A percentile compares a stretch with the other conserved stretches of the same genome.
Evolutionary conservation across 2,888 invertebrate species (phyloP).

Genomic region (Ormyrus nitidulus): DNA sequence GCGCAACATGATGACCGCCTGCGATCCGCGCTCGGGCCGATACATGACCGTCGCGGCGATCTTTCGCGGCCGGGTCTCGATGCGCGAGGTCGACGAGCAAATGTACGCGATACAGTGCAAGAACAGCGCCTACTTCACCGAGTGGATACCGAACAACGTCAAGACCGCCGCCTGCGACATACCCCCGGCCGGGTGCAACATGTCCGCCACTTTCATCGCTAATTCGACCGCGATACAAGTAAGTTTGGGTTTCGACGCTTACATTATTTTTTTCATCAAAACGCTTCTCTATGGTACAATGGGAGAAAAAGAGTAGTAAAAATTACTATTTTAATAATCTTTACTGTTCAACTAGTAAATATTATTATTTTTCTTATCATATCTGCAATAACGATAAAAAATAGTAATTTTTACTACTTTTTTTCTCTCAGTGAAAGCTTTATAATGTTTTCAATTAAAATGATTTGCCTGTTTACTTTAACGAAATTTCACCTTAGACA

Average conservation of each 20-base stretch:
- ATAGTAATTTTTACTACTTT: too few species aligned
- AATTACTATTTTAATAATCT: too few species aligned
- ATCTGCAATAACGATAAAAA: too few species aligned
- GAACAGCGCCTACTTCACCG: constrained; percentile 81
- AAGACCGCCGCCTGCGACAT: constrained; percentile 90
- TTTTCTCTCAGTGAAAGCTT: too few species aligned
- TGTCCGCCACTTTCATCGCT: constrained; percentile 93
- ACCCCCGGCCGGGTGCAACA: constrained; percentile 86
- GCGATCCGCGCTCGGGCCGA: constrained; percentile 83
- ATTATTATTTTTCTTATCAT: too few species aligned
- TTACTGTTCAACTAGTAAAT: too few species aligned
- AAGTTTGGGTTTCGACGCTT: constrained; percentile 76
- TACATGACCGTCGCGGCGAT: constrained; percentile 85
- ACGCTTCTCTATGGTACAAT: too few species aligned
- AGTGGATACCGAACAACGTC: constrained; percentile 89
- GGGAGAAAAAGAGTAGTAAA: too few species aligned
- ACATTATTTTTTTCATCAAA: too few species aligned
- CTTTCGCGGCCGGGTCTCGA: constrained; percentile 84
- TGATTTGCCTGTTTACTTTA: too few species aligned
- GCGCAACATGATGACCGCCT: constrained; percentile 88
- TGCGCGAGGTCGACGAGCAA: constrained; percentile 88
- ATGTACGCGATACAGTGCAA: constrained; percentile 82
- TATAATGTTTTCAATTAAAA: too few species aligned
- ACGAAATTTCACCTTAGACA: too few species aligned
- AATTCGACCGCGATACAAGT: constrained; percentile 93